Percentiles rank a stretch among this genome's conserved stretches.
phyloP scores from a whole-genome alignment of 2,113 vertebrate species.

The Phycodurus eques region DNA sequence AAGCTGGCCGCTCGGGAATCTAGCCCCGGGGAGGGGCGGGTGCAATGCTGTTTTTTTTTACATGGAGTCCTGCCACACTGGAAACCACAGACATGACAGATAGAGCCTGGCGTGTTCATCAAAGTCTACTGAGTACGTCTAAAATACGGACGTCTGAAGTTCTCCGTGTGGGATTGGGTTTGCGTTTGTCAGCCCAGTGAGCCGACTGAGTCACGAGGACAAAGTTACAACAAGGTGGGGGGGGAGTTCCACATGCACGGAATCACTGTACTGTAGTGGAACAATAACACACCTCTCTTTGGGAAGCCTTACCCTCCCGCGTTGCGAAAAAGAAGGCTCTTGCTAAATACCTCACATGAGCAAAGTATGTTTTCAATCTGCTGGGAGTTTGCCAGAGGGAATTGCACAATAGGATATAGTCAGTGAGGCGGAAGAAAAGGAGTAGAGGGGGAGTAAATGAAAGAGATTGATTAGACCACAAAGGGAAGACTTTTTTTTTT shows the following conservation, averaged over 20 bases:
- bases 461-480: constrained; percentile 9
- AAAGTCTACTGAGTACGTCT: background rate
- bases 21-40: constrained; percentile 55
- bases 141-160: background rate
- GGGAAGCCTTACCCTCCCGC: constrained; percentile 38
- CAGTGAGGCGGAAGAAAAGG: constrained; percentile 31
- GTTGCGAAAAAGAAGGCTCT: constrained; percentile 56
- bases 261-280: constrained; percentile 49
- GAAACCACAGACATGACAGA: constrained; percentile 39
- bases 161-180: constrained; percentile 11
- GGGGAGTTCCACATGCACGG: constrained; percentile 42
- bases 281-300: constrained; percentile 51
- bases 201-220: constrained; percentile 39
- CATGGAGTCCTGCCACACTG: constrained; percentile 42
- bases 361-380: constrained; percentile 46
- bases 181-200: constrained; percentile 39
- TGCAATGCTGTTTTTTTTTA: constrained; percentile 59
- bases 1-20: constrained; percentile 74
- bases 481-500: constrained; percentile 6
- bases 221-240: constrained; percentile 42
- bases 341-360: constrained; percentile 56
- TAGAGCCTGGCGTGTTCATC: constrained; percentile 13
- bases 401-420: constrained; percentile 47
- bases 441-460: constrained; percentile 12
- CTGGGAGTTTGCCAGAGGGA: constrained; percentile 33